Evolutionary conservation across 1,140 invertebrate genomes (phyloP), one percentile per base, ranked within the genome.

Genomic region (Drosophila takahashii): DNA sequence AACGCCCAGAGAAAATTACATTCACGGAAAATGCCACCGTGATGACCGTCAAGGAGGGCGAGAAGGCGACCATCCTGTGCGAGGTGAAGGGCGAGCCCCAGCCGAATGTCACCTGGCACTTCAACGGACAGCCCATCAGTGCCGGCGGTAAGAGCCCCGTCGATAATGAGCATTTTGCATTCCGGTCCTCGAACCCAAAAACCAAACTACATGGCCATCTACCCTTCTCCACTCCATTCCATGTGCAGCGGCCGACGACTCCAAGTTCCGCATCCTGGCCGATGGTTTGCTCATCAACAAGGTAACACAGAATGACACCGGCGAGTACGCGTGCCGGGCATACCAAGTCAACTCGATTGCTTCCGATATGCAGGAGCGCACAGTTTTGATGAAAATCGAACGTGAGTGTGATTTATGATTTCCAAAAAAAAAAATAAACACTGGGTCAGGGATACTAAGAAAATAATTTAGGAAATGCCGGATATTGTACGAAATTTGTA

Each of bases 281-380:
- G 92, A 93, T 66, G 93, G 93, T 57, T 92, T 94, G 50, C 85
- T 91, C 57, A 93, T 94, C 66, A 90, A 89, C 62, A 93, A 93
- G 62, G 92, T 94, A 48, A 92, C 92, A 22, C 89, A 93, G 53
- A 90, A 92, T 42, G 94, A 94, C 81, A 93, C 91, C 66, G 94
- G 94, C 47, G 92, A 92, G 51, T 94, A 94, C 89, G 92, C 92
- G 42, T 94, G 94, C 87, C 90, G 92, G 50, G 94, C 94, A 44
- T 92, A 92, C 66, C 93, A 94, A 86, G 91, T 93, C 32, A 93
- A 93, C 37, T 67, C 81, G 27, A 91, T 91, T 65, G 90, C 86
- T 70, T 93, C 92, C 37, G 92, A 93, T 77, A 86, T 93, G 72
- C 92, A 93, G 72, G 92, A 93, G 52, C 77, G 91, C 56, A 90